Conservation (phyloP, 2,888 invertebrate species). For the Diarsia dahlii region DNA sequence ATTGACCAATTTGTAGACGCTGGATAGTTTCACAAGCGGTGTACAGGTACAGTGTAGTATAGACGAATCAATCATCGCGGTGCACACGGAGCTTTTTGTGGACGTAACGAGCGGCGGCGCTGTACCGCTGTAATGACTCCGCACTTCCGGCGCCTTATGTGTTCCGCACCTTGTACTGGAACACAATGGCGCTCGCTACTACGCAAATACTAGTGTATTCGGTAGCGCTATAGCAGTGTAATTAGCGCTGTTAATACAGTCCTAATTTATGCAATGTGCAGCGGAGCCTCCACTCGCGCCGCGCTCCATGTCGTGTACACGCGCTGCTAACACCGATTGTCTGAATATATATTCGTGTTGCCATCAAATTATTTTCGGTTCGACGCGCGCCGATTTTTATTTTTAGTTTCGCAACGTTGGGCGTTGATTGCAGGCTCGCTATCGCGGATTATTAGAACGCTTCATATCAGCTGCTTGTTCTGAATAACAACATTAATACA, state of each 20-base stretch:
- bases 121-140: constrained; percentile 78
- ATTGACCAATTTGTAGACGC: constrained; percentile 84
- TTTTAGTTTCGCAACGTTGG: constrained; percentile 78
- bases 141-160: constrained; percentile 77
- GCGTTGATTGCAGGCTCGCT: constrained; percentile 72
- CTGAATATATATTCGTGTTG: constrained; percentile 77
- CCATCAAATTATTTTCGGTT: constrained; percentile 77
- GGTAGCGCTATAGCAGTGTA: constrained; percentile 77
- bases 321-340: constrained; percentile 68
- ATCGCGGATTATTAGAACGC: constrained; percentile 73
- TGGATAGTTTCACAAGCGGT: constrained; percentile 81
- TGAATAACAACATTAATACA: constrained; percentile 76
- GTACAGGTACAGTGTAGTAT: constrained; percentile 71
- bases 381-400: constrained; percentile 74
- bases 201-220: constrained; percentile 76
- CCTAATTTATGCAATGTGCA: constrained; percentile 77
- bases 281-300: constrained; percentile 61
- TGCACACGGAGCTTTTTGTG: constrained; percentile 80
- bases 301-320: constrained; percentile 48
- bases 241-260: constrained; percentile 82
- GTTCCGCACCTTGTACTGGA: constrained; percentile 71
- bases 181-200: constrained; percentile 78
- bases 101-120: constrained; percentile 78
- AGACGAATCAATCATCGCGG: constrained; percentile 84
- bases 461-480: constrained; percentile 74